Percentiles rank a stretch among this genome's conserved stretches.
Evolutionary conservation across 2,113 vertebrate genomes (phyloP).

Genomic region (Anthoscopus minutus): DNA sequence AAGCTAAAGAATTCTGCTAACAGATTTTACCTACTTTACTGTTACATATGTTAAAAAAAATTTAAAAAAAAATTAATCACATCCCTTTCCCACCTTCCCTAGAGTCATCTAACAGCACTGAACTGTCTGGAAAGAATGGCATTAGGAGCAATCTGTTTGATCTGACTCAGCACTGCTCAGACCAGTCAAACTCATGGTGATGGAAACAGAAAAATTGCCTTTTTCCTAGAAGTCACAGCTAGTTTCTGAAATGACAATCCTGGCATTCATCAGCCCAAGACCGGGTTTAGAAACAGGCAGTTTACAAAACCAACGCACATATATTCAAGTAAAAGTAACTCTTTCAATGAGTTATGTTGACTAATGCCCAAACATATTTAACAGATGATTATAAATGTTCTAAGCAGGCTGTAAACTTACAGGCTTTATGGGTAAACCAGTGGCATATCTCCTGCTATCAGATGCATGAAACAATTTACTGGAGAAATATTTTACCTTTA

Average conservation of each 20-base stretch:
- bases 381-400: conserved; percentile 57
- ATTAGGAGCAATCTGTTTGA: not conserved
- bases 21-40: not conserved
- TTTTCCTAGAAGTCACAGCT: not conserved
- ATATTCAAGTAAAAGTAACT: conserved; percentile 64
- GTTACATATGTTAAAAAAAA: not conserved
- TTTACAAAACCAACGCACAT: conserved; percentile 45
- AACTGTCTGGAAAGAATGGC: not conserved
- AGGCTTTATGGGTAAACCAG: conserved; percentile 50
- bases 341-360: conserved; percentile 43
- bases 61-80: not conserved
- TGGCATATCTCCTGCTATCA: conserved; percentile 59
- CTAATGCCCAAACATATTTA: conserved; percentile 40
- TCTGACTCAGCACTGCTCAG: not conserved
- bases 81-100: not conserved
- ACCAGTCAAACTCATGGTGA: not conserved
- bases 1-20: not conserved
- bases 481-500: conserved; percentile 68
- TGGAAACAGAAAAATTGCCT: not conserved
- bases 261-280: not conserved
- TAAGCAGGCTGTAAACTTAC: conserved; percentile 46
- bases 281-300: not conserved
- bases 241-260: not conserved
- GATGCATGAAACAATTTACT: conserved; percentile 56
- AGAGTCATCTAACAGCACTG: not conserved